Conservation (phyloP, 2,888 invertebrate genomes). For the Erannis defoliaria region DNA sequence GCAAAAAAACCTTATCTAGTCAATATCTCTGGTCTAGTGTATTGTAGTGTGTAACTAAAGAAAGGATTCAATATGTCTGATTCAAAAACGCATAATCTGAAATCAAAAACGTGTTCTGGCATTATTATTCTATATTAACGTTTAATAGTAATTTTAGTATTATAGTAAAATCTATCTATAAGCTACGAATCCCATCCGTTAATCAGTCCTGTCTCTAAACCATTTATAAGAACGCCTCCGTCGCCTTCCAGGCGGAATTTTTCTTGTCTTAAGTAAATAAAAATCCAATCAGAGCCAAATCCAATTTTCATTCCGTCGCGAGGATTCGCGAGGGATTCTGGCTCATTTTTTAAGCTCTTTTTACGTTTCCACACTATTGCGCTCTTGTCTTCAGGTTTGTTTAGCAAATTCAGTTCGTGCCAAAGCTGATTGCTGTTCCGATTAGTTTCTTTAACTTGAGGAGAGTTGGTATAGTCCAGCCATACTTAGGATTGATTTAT, state of each 20-base stretch:
- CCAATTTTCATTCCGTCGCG: slow-evolving; percentile 84
- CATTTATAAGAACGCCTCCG: slow-evolving; percentile 77
- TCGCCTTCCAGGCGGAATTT: slow-evolving; percentile 68
- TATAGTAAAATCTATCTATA: not conserved
- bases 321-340: slow-evolving; percentile 75
- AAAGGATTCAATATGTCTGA: too few relatives aligned
- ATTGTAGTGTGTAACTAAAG: too few relatives aligned
- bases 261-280: slow-evolving; percentile 87
- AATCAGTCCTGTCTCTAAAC: slow-evolving; percentile 73
- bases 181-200: slow-evolving; percentile 44
- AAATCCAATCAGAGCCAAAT: slow-evolving; percentile 86
- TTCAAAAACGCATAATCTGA: too few relatives aligned
- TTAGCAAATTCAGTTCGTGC: slow-evolving; percentile 40
- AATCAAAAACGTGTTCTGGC: too few relatives aligned
- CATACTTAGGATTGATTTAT: too few relatives aligned
- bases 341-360: slow-evolving; percentile 44
- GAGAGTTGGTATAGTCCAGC: not conserved
- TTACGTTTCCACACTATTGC: slow-evolving; percentile 77
- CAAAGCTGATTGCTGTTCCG: slow-evolving; percentile 3
- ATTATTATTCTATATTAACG: too few relatives aligned
- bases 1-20: too few relatives aligned
- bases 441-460: not conserved
- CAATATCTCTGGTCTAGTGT: too few relatives aligned
- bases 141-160: too few relatives aligned
- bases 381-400: slow-evolving; percentile 49